phyloP scores from a whole-genome alignment of 2,888 invertebrate genomes.

The Sialis fuliginosa region DNA sequence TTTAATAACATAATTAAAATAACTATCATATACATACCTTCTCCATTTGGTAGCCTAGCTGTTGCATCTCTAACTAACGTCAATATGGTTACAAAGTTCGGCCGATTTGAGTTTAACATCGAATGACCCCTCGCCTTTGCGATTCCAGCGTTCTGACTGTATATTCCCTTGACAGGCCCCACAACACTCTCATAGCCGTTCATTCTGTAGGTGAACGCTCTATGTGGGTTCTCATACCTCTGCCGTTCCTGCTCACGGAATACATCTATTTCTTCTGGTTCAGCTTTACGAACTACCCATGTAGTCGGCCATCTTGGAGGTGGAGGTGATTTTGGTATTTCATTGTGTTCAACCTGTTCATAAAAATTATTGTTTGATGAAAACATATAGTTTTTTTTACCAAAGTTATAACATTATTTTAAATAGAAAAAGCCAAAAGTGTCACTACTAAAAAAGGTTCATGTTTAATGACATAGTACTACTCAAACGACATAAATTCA shows the following conservation, averaged over 20 bases:
- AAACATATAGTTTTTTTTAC: too few relatives aligned
- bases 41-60: constrained; percentile 84
- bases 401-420: too few relatives aligned
- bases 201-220: constrained; percentile 78
- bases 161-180: constrained; percentile 67
- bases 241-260: constrained; percentile 66
- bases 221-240: constrained; percentile 77
- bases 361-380: too few relatives aligned
- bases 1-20: too few relatives aligned
- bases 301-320: constrained; percentile 52
- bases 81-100: constrained; percentile 78
- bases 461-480: too few relatives aligned
- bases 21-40: constrained; percentile 27
- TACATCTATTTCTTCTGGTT: constrained; percentile 53
- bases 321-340: constrained; percentile 30
- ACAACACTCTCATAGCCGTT: constrained; percentile 74
- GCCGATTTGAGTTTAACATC: constrained; percentile 62
- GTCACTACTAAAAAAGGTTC: too few relatives aligned
- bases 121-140: constrained; percentile 65
- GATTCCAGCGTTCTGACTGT: constrained; percentile 39
- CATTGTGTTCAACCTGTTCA: constrained; percentile 18
- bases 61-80: constrained; percentile 88
- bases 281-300: constrained; percentile 70
- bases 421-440: too few relatives aligned
- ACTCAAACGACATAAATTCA: too few relatives aligned